phyloP scores from a whole-genome alignment of 2,797 vertebrate genomes.

The Chanos chanos region DNA sequence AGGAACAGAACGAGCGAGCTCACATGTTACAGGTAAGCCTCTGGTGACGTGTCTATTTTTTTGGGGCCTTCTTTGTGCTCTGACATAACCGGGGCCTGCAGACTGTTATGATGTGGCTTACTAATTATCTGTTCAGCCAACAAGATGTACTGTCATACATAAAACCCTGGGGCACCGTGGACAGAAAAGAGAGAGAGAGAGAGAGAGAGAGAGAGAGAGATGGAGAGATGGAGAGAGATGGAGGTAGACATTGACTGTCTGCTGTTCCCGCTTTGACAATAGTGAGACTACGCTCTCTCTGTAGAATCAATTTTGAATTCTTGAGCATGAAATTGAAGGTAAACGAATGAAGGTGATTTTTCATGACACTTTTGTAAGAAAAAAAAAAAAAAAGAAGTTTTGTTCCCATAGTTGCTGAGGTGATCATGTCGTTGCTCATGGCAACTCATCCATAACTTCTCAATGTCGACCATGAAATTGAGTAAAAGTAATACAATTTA shows the following conservation, averaged over 20 bases:
- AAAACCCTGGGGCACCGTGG: background rate
- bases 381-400: constrained; percentile 16
- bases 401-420: constrained; percentile 12
- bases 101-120: background rate
- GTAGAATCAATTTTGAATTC: constrained; percentile 27
- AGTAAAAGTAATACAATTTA: constrained; percentile 32
- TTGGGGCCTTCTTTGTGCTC: background rate
- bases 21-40: no score
- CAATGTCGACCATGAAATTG: constrained; percentile 31
- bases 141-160: background rate
- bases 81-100: background rate
- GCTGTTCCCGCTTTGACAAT: background rate
- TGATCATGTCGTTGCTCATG: constrained; percentile 7
- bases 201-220: background rate
- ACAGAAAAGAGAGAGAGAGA: background rate
- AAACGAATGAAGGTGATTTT: constrained; percentile 37
- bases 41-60: no score
- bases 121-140: background rate
- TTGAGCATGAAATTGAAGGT: constrained; percentile 25
- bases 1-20: no score
- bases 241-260: background rate
- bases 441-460: constrained; percentile 36
- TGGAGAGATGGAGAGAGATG: background rate
- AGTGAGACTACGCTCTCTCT: constrained; percentile 4
- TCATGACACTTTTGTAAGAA: no score